Evolutionary conservation across 30 jellyfish, hydroid and myxozoan species (phyloP).

Genomic region (Cassiopea xamachana): DNA sequence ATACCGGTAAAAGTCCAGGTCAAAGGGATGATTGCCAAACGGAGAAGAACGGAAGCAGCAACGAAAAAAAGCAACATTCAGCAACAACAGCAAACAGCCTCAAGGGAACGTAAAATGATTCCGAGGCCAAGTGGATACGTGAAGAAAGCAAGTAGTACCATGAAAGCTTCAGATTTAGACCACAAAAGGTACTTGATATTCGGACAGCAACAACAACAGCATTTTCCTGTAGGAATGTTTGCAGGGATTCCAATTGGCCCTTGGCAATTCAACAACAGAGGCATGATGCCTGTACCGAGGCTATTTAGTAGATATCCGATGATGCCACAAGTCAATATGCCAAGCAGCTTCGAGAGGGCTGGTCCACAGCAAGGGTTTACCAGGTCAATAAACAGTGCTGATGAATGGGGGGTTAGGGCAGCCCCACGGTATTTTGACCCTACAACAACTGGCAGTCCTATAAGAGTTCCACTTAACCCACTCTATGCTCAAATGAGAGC

Average conservation of each 20-base stretch:
- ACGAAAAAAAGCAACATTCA: conserved; percentile 60
- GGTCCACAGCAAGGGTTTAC: conserved; percentile 37
- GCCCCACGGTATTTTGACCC: conserved; percentile 26
- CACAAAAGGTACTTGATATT: conserved; percentile 37
- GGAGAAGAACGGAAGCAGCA: neutral
- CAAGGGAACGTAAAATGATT: neutral
- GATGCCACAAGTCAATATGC: neutral
- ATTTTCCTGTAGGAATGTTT: conserved; percentile 25
- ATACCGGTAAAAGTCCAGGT: conserved; percentile 15
- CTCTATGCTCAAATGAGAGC: conserved; percentile 48
- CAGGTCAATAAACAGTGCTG: conserved; percentile 30
- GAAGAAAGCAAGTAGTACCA: neutral
- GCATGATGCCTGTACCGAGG: conserved; percentile 9
- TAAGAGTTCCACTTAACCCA: conserved; percentile 50
- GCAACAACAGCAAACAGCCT: neutral
- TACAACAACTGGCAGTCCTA: conserved; percentile 34
- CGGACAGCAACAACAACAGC: conserved; percentile 14
- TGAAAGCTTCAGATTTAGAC: neutral
- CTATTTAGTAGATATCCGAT: neutral
- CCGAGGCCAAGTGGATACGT: conserved; percentile 24
- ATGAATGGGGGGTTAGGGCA: conserved; percentile 50
- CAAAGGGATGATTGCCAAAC: conserved; percentile 22
- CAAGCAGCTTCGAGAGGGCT: neutral
- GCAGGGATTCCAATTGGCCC: conserved; percentile 57
- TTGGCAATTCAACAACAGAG: conserved; percentile 22